Base-by-base conservation (phyloP, 64 coral and sea anemone species). In the Porites lutea region DNA sequence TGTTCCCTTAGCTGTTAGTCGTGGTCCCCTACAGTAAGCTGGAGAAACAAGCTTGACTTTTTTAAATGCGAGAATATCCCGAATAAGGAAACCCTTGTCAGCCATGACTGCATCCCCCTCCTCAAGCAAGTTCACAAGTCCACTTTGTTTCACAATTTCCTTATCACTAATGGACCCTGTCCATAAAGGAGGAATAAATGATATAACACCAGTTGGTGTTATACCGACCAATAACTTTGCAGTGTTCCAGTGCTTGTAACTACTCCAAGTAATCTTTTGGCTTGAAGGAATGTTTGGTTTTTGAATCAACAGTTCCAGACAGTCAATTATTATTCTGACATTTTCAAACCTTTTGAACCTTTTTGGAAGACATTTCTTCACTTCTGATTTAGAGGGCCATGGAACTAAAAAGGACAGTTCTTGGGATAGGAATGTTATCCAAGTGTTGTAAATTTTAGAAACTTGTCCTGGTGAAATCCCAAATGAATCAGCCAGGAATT, bases 61-160 rank as follows among this genome's bases (percentile, higher is more conserved):
- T n/a, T 96, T 93, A 14, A 96, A 96, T 62, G 87, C 59, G 48
- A 89, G 79, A n/a, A 96, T 52, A 89, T 96, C 94, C 6, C 86
- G 84, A 70, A 96, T 88, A 11, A 89, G 44, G 89, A 96, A 92
- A 52, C 90, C 95, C 71, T 90, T 96, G 53, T 96, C 90, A 53
- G 86, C 79, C 90, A 93, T 93, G 3, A 96, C 95, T 65, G 91
- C 90, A 96, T 90, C 87, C 43, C 94, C 95, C 72, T 96, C 79
- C 52, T 96, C 87, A 69, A 96, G 74, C 48, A 65, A 19, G 77
- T 90, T 47, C n/a, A 92, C 43, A 11, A 92, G 71, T 83, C 90
- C 79, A 90, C 57, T 90, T 62, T 61, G 57, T 16, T 60, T 90
- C 1, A 91, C 88, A 70, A 91, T 96, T 90, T 93, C 95, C 61